These are phyloP conservation scores for Xiphophorus maculatus DNA, from an alignment of 2,113 vertebrate species.

Conservation along the genomic window DNA sequence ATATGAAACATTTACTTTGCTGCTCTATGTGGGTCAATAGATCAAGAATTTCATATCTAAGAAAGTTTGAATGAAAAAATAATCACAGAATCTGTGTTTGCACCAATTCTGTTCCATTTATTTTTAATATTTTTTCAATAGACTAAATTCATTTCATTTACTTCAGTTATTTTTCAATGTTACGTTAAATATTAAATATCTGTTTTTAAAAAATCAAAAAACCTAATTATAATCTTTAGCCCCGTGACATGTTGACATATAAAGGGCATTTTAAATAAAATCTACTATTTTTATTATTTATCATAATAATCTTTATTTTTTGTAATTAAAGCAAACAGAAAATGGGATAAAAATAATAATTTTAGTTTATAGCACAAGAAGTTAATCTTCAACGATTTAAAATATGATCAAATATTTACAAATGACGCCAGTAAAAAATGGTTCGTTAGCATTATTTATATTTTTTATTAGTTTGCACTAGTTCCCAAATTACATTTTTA, in stretches of 20 bases:
- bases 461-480: too few relatives aligned
- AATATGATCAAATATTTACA: not conserved
- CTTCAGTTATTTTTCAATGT: too few relatives aligned
- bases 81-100: too few relatives aligned
- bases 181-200: too few relatives aligned
- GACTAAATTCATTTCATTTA: not conserved
- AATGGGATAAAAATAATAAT: not conserved
- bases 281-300: too few relatives aligned
- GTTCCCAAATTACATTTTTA: not conserved
- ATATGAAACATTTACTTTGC: not conserved
- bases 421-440: too few relatives aligned
- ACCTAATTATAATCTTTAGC: too few relatives aligned
- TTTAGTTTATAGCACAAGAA: not conserved
- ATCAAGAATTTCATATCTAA: not conserved
- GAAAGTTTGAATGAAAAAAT: not conserved
- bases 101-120: not conserved
- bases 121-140: not conserved
- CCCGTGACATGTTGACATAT: too few relatives aligned
- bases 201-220: too few relatives aligned
- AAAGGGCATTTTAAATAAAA: too few relatives aligned
- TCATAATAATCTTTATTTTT: not conserved
- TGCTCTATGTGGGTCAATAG: not conserved
- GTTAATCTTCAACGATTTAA: not conserved
- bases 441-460: too few relatives aligned
- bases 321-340: not conserved